Evolutionary conservation across 2,113 vertebrate genomes (phyloP), one percentile per base, ranked within the genome.

Genomic region (Microtus ochrogaster): DNA sequence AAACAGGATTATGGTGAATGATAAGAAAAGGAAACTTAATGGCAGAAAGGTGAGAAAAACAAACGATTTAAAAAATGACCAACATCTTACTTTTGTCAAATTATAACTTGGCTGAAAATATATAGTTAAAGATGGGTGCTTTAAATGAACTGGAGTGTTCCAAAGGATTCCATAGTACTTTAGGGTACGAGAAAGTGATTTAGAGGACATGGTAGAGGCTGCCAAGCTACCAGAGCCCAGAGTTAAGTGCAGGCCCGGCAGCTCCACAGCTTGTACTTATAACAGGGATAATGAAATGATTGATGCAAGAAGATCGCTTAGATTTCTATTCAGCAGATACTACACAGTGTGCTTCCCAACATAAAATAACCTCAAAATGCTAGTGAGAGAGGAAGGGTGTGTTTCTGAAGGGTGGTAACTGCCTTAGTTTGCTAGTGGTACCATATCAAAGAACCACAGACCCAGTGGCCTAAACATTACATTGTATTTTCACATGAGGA

Each of bases 221-320:
- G 26, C 8, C 13, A 41, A 89, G 2, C 1, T 36, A 65, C 12
- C 36, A 24, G 2, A 68, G 47, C 24, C 22, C n/a, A 84, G 65
- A 33, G 28, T 0, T 22, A 44, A 92, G 39, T 16, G 65, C 5
- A 68, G 13, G 52, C n/a, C 39, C 39, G 14, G 6, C 22, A 86
- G 21, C 2, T 44, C 17, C 11, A 22, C 1, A 0, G 0, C 24
- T 3, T 10, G 24, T 47, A 17, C 74, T 78, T 55, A 11, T 6
- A 49, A 12, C 36, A 68, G 1, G 12, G 19, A 85, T 7, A 24
- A 89, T 28, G 28, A 16, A 33, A 17, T 19, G 14, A 72, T 30
- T 16, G 8, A 7, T 2, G 24, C 1, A 24, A 26, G 39, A 17
- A 58, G 33, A 82, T 12, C 47, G 3, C 63, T 76, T 81, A 13